Conservation (phyloP, 2,888 invertebrate species). For the Xylota segnis region DNA sequence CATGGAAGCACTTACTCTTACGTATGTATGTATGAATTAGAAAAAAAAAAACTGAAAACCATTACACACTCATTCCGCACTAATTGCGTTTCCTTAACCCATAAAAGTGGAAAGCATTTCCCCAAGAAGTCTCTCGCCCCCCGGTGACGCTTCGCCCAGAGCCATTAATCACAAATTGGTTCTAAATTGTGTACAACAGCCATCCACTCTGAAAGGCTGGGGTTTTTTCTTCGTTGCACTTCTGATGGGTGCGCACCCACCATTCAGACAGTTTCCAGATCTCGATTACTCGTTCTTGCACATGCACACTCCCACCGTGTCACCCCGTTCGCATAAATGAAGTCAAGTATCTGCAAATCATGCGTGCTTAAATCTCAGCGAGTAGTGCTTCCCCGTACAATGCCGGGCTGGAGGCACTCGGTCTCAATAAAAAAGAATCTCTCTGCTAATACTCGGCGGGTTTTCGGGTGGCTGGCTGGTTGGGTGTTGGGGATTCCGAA, state of each 20-base stretch:
- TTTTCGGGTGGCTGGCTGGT: neutral
- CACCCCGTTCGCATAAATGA: constrained; percentile 31
- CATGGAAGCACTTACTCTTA: too few species aligned
- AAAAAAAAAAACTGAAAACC: too few species aligned
- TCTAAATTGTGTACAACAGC: constrained; percentile 58
- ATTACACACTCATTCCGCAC: constrained; percentile 17
- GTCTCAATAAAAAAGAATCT: constrained; percentile 34
- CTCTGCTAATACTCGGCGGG: constrained; percentile 53
- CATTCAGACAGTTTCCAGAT: constrained; percentile 62
- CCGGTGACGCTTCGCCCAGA: constrained; percentile 1
- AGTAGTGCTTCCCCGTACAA: constrained; percentile 10
- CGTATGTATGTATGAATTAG: too few species aligned
- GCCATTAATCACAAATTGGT: constrained; percentile 57
- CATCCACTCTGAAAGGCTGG: constrained; percentile 39
- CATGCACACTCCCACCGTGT: neutral
- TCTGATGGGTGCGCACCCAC: constrained; percentile 20
- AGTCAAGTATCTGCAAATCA: constrained; percentile 71
- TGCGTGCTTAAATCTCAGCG: constrained; percentile 38
- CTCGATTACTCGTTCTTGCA: constrained; percentile 43
- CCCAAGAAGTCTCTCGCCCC: neutral
- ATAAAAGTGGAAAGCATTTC: neutral
- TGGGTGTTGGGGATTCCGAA: constrained; percentile 25
- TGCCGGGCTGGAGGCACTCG: constrained; percentile 35
- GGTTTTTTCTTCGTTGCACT: constrained; percentile 20
- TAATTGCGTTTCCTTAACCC: constrained; percentile 17